Percentiles rank a stretch among this genome's conserved stretches.
Conservation (phyloP, 2,113 vertebrate genomes). For the Oreochromis spilurus region DNA sequence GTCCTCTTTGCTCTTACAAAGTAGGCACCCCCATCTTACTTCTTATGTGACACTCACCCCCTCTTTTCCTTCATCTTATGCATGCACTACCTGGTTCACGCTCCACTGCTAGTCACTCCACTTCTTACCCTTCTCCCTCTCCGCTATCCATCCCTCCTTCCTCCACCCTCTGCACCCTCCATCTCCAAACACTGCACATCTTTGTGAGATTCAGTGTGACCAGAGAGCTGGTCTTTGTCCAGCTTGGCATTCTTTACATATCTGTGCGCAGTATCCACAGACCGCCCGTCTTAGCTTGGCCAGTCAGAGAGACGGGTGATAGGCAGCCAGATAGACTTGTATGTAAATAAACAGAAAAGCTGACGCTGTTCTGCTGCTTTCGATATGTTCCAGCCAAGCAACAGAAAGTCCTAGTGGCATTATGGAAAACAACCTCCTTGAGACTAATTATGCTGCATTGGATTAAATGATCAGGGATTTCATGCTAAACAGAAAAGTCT, state of each 20-base stretch:
- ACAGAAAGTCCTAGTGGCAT: not conserved
- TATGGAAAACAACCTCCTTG: not conserved
- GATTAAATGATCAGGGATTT: not conserved
- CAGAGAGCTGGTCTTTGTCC: constrained; percentile 61
- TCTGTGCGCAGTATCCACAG: constrained; percentile 31
- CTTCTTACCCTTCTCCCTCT: not conserved
- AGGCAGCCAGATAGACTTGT: not conserved
- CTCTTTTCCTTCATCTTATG: not conserved
- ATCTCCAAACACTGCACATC: constrained; percentile 56
- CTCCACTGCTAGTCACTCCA: not conserved
- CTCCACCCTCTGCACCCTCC: not conserved
- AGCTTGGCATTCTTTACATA: constrained; percentile 68
- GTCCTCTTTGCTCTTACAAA: not conserved
- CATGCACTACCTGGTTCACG: not conserved
- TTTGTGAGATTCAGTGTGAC: constrained; percentile 53
- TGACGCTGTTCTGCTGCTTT: not conserved
- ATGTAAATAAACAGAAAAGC: not conserved
- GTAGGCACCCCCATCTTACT: not conserved
- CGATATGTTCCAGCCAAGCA: not conserved
- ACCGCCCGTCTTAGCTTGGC: not conserved
- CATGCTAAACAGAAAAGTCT: not conserved
- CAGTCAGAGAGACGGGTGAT: not conserved
- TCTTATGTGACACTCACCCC: not conserved
- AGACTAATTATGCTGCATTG: not conserved
- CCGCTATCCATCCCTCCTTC: not conserved